Percentiles rank a stretch among this genome's conserved stretches.
Conservation (phyloP, 2,888 invertebrate genomes). For the Osedax frankpressi region DNA sequence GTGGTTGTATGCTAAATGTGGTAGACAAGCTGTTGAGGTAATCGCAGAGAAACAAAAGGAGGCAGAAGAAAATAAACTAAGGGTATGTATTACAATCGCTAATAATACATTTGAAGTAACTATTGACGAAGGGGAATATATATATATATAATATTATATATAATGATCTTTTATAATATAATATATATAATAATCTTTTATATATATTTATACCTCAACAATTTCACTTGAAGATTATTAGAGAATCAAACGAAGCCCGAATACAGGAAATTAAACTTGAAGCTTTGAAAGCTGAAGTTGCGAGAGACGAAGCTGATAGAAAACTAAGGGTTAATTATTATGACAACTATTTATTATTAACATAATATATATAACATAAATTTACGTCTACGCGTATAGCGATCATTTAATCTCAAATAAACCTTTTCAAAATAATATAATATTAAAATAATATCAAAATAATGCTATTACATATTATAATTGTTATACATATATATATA, state of each 20-base stretch:
- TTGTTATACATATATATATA: not conserved
- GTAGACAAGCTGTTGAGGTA: not conserved
- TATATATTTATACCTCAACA: not conserved
- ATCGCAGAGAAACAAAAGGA: not conserved
- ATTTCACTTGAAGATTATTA: not conserved
- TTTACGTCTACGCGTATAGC: no score
- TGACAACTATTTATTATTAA: no score
- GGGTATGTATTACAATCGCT: not conserved
- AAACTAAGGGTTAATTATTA: not conserved
- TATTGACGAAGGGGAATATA: no score
- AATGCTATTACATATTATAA: not conserved
- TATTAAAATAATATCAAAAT: not conserved
- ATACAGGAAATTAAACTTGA: not conserved
- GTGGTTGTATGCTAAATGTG: not conserved
- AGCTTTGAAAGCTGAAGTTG: not conserved
- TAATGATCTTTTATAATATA: not conserved
- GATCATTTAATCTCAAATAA: no score
- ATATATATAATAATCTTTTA: not conserved
- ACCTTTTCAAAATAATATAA: not conserved
- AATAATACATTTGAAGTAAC: no score
- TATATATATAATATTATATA: not conserved
- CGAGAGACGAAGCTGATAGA: not conserved
- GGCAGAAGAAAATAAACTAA: not conserved
- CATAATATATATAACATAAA: no score
- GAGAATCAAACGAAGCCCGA: not conserved